These are phyloP conservation scores for Orestias chungarensis DNA, from an alignment of 2,797 vertebrate species.

Conservation along the genomic window DNA sequence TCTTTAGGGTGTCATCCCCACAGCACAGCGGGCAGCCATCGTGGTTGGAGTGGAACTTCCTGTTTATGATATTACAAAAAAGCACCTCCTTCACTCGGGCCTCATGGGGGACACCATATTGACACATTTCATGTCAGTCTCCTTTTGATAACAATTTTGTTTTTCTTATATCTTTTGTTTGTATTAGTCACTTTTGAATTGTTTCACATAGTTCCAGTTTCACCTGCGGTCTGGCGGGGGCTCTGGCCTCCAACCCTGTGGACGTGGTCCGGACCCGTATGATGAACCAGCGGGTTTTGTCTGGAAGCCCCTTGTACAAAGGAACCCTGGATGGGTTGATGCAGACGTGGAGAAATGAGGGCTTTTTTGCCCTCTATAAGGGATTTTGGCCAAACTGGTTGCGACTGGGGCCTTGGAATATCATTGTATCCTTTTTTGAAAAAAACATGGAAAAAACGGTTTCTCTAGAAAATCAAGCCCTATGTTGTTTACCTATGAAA, in stretches of 20 bases:
- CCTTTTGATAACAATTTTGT: too few species aligned
- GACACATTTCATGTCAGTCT: slow-evolving; percentile 90
- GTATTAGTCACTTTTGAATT: not conserved
- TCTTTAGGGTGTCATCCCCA: slow-evolving; percentile 91
- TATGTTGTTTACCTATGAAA: too few species aligned
- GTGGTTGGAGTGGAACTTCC: slow-evolving; percentile 96
- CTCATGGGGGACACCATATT: slow-evolving; percentile 92
- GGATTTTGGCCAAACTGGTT: slow-evolving; percentile 99
- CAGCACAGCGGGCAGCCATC: slow-evolving; percentile 93
- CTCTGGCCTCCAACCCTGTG: slow-evolving; percentile 95
- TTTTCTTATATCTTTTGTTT: not conserved
- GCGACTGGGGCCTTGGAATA: slow-evolving; percentile 96
- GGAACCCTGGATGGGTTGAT: slow-evolving; percentile 94
- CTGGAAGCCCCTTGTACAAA: slow-evolving; percentile 89
- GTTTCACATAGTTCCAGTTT: slow-evolving; percentile 88
- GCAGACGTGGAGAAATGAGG: slow-evolving; percentile 95
- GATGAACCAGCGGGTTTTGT: slow-evolving; percentile 96
- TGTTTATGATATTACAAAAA: slow-evolving; percentile 97
- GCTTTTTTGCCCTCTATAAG: slow-evolving; percentile 97
- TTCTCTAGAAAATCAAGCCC: not conserved
- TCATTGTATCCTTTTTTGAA: slow-evolving; percentile 97
- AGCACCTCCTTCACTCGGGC: slow-evolving; percentile 91
- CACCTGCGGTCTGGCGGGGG: slow-evolving; percentile 91
- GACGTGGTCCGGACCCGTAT: slow-evolving; percentile 95
- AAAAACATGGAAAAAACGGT: not conserved